Base-by-base conservation (phyloP, 2,113 vertebrate species). In the Thamnaconus septentrionalis region DNA sequence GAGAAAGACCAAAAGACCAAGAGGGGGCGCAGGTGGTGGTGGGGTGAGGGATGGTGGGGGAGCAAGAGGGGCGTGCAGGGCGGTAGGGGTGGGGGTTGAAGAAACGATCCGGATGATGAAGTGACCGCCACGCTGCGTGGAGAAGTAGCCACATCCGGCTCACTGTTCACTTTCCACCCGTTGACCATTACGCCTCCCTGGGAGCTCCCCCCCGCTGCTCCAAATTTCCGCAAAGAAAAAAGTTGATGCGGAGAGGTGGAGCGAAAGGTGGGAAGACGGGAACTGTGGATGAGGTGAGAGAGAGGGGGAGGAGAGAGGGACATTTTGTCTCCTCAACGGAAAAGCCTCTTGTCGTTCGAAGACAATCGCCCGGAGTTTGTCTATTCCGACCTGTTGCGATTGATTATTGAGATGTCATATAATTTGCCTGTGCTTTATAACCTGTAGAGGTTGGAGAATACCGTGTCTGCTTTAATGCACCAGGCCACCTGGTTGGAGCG, bases 171-270 rank as follows among this genome's bases (percentile, higher is more conserved):
- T 87, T 31, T 86, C 86, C 69, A 68, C 83, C 81, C 82, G 73
- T 76, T 78, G 70, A 64, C 41, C 84, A 77, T 80, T 81, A 79
- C 57, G 18, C 18, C 18, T 31, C 18, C 18, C 18, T 31, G 18
- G 18, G 18, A 31, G 18, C 68, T n/a, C 45, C 47, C 7, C 7
- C 57, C 67, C 3, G 5, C n/a, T 0, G 76, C 64, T 79, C 52
- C 66, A 75, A 65, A 82, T 75, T 73, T n/a, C n/a, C 82, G 73
- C 79, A 74, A 76, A 31, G 80, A 75, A 52, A 60, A 76, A 59
- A 82, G 87, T 85, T 79, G 84, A 50, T 93, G 88, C 0, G 81
- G 85, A 59, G 66, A 80, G 66, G 90, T 91, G 78, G 90, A 92
- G 76, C 54, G 12, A 61, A 48, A 78, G 73, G 76, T 56, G 65